Base-by-base conservation (phyloP, 2,113 vertebrate species). In the Calypte anna region DNA sequence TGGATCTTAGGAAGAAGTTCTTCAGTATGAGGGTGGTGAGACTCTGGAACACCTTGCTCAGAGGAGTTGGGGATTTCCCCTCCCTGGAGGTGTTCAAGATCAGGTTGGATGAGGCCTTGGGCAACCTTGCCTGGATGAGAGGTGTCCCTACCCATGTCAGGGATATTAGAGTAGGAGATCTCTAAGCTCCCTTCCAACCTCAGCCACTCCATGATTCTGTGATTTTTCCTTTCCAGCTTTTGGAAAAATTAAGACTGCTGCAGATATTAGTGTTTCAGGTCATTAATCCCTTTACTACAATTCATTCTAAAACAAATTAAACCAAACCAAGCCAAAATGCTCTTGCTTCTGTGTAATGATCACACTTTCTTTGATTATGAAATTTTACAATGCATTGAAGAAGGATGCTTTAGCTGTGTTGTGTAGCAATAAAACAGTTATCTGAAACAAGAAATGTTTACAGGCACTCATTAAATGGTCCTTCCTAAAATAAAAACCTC, bases 321-420 rank as follows among this genome's bases (percentile, higher is more conserved):
- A 53, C 44, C 22, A 25, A 74, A 40, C 40, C 40, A 48, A 48
- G 6, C 48, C 22, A 50, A 20, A 17, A 2, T 0, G 2, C 2
- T 76, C n/a, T 74, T 77, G 23, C 14, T 54, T 62, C 74, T 70
- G 30, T 51, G 11, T 7, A 77, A 40, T 12, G 38, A 81, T 58
- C 18, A 40, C 23, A 69, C 16, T 46, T 24, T 22, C 63, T 69
- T 43, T 25, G 33, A 64, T 68, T 43, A 79, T 1, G 1, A 38
- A 70, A 46, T 61, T 81, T 77, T 53, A 64, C 40, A 61, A 9
- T 17, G 28, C 23, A 30, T 4, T 40, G 30, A 28, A 68, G 46
- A 92, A 48, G 0, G 4, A 50, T 30, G 18, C 30, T 69, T 77
- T 30, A 85, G 15, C 43, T 62, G 22, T 7, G 55, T 7, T 10